These are phyloP conservation scores for Eudemis profundana DNA, from an alignment of 2,888 invertebrate species.

Conservation along the genomic window DNA sequence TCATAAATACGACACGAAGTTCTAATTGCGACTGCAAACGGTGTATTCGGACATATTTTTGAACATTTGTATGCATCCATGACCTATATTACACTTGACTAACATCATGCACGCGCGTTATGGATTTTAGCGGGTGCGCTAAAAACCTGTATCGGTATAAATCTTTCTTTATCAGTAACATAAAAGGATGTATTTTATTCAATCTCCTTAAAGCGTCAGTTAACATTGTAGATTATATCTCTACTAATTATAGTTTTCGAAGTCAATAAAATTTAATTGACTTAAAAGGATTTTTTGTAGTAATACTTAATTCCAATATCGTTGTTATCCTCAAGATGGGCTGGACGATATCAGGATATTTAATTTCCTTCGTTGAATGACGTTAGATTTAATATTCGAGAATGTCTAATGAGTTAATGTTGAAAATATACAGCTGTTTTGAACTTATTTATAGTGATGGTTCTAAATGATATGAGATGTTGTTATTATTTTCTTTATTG, in stretches of 20 bases:
- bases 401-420: conserved; percentile 31
- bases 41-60: too few species aligned
- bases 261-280: conserved; percentile 72
- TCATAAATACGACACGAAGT: too few species aligned
- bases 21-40: too few species aligned
- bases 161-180: conserved; percentile 4
- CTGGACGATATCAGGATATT: conserved; percentile 55
- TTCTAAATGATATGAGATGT: conserved; percentile 1
- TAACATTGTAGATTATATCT: conserved; percentile 52
- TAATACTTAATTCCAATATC: conserved; percentile 47
- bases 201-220: conserved; percentile 20
- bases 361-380: conserved; percentile 55
- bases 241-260: conserved; percentile 65
- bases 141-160: conserved; percentile 8
- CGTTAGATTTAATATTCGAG: conserved; percentile 48
- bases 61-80: too few species aligned
- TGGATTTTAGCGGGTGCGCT: too few species aligned
- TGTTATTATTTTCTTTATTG: conserved; percentile 14
- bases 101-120: too few species aligned
- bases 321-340: conserved; percentile 59
- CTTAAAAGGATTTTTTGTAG: conserved; percentile 55
- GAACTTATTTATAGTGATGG: conserved; percentile 7
- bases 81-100: too few species aligned
- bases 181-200: conserved; percentile 10
- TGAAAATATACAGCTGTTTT: conserved; percentile 1